Evolutionary conservation across 1,140 invertebrate genomes (phyloP), one percentile per base, ranked within the genome.

Genomic region (Ceratosolen fusciceps): DNA sequence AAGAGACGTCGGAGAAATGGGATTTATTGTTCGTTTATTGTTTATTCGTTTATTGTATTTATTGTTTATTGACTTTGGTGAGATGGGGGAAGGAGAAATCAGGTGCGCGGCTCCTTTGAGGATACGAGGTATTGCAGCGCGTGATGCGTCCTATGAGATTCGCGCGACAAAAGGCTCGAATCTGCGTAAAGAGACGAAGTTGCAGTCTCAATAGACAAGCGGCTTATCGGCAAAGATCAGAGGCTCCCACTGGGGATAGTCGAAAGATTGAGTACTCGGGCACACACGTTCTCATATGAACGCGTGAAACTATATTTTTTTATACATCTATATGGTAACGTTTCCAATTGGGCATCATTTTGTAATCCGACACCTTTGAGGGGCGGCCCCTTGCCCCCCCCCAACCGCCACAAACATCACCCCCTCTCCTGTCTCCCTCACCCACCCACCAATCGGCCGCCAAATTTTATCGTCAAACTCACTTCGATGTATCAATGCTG

Each of bases 151-250:
- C 84, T 82, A 83, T 77, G 47, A 71, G 47, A 31, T 60, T 65
- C 71, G 71, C 74, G 75, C 83, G 82, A 89, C 88, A 89, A 89
- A 88, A 86, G 87, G 79, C 73, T 83, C 86, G 84, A 86, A 88
- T 89, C 84, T 86, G 85, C 87, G 86, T 87, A 89, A 88, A 86
- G 84, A 88, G 86, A 82, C 85, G 83, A 85, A 82, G 81, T 86
- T 77, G 84, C 85, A 58, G 67, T 78, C 68, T 78, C 80, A 85
- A 87, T 88, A 87, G 87, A 86, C 84, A 85, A 78, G 82, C 83
- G 82, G 21, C 47, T 74, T 31, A 24, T 79, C 87, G 87, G 88
- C 83, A 73, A 86, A 88, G 87, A 83, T 89, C 84, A 87, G 81
- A 74, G 19, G 21, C 39, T 39, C 9, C 9, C 10, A 39, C 3